Conservation (phyloP, 2,888 invertebrate genomes). For the Cremastinae sp. region DNA sequence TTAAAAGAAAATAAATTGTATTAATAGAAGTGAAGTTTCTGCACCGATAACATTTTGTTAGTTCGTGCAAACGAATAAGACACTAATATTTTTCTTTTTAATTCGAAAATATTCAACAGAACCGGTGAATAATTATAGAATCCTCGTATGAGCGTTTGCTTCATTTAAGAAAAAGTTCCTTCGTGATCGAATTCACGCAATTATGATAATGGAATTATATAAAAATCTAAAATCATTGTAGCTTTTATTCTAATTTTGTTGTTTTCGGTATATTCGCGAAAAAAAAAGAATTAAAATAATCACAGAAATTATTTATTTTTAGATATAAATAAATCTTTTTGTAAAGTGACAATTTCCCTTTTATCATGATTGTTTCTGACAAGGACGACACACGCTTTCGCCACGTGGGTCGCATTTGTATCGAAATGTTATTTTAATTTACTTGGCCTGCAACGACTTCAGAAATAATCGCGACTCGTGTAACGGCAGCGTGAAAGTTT, state of each 20-base stretch:
- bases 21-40: slow-evolving; percentile 30
- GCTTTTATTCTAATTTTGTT: too few relatives aligned
- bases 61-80: not conserved
- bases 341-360: not conserved
- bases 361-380: not conserved
- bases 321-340: too few relatives aligned
- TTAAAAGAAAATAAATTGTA: slow-evolving; percentile 27
- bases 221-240: too few relatives aligned
- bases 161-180: too few relatives aligned
- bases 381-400: slow-evolving; percentile 19
- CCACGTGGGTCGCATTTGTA: slow-evolving; percentile 21
- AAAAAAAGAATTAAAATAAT: too few relatives aligned
- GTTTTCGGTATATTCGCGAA: too few relatives aligned
- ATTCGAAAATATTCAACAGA: slow-evolving; percentile 25
- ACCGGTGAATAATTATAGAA: not conserved
- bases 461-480: slow-evolving; percentile 25
- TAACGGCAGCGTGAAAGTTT: slow-evolving; percentile 14
- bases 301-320: too few relatives aligned
- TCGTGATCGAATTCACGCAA: too few relatives aligned
- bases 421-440: slow-evolving; percentile 14
- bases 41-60: slow-evolving; percentile 28
- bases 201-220: too few relatives aligned
- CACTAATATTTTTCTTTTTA: slow-evolving; percentile 15
- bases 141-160: not conserved
- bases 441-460: slow-evolving; percentile 19